These are phyloP conservation scores for Dicentrarchus labrax DNA, from an alignment of 2,113 vertebrate species.

Conservation along the genomic window DNA sequence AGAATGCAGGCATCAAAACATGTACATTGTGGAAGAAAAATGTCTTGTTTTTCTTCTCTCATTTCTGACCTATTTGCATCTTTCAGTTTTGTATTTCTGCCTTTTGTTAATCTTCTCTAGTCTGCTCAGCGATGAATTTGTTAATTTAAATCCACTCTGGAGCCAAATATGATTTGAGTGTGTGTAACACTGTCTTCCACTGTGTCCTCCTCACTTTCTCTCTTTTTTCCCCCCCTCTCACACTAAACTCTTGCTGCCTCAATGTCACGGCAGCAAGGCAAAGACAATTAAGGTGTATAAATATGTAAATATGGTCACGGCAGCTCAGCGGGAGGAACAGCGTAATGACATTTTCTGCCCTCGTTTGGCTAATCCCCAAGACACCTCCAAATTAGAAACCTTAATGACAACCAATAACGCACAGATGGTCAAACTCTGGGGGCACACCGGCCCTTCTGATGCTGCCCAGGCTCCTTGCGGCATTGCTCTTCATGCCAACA, in stretches of 20 bases:
- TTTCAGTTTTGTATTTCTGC: not conserved
- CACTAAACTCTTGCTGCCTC: slow-evolving; percentile 62
- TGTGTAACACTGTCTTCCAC: slow-evolving; percentile 43
- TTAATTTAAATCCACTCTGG: slow-evolving; percentile 33
- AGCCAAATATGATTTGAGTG: slow-evolving; percentile 41
- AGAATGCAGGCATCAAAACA: not conserved
- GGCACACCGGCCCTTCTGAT: slow-evolving; percentile 78
- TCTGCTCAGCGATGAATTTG: not conserved
- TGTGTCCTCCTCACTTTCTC: slow-evolving; percentile 27
- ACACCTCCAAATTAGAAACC: slow-evolving; percentile 87
- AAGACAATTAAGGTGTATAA: slow-evolving; percentile 87
- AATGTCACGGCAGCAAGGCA: slow-evolving; percentile 83
- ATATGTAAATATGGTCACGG: slow-evolving; percentile 86
- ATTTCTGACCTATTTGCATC: not conserved
- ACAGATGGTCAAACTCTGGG: slow-evolving; percentile 88
- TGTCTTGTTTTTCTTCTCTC: not conserved
- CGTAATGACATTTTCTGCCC: slow-evolving; percentile 86
- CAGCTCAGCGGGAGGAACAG: slow-evolving; percentile 77
- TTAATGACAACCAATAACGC: slow-evolving; percentile 87
- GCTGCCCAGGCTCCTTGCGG: slow-evolving; percentile 77
- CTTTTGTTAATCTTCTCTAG: slow-evolving; percentile 20
- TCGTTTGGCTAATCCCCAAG: slow-evolving; percentile 87
- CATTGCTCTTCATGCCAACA: slow-evolving; percentile 76
- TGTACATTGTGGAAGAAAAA: not conserved
- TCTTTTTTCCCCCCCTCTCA: not conserved